Conservation (phyloP, 2,888 invertebrate genomes). For the Coleophora flavipennella region DNA sequence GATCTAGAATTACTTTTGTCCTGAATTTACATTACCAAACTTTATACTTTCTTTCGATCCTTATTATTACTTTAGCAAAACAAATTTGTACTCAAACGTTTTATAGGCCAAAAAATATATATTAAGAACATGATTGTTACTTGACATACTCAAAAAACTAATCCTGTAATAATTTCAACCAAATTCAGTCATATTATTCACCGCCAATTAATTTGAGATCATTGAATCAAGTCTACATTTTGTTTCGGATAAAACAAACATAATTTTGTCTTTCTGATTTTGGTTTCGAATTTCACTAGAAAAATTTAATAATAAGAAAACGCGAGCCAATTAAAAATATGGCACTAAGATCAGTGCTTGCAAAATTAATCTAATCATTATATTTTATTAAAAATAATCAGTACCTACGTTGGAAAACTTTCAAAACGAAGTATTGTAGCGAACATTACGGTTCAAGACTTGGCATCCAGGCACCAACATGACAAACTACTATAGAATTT, state of each 20-base stretch:
- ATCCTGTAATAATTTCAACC: neutral
- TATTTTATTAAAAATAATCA: constrained; percentile 62
- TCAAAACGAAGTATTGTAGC: constrained; percentile 43
- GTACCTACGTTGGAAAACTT: constrained; percentile 64
- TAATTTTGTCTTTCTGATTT: constrained; percentile 55
- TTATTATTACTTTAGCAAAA: constrained; percentile 20
- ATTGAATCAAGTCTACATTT: constrained; percentile 53
- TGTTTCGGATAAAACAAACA: constrained; percentile 41
- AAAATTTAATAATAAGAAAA: constrained; percentile 47
- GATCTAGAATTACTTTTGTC: constrained; percentile 26
- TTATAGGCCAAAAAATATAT: constrained; percentile 33
- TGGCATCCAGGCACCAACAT: constrained; percentile 60
- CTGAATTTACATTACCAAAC: constrained; percentile 16
- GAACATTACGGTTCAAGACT: constrained; percentile 25
- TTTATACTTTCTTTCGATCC: constrained; percentile 8
- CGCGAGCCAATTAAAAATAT: constrained; percentile 65
- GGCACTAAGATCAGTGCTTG: constrained; percentile 67
- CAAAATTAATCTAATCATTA: constrained; percentile 49
- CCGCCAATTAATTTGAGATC: constrained; percentile 60
- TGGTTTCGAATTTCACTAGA: constrained; percentile 68
- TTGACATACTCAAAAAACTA: neutral
- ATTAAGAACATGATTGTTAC: neutral
- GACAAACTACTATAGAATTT: constrained; percentile 49
- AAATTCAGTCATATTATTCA: constrained; percentile 14
- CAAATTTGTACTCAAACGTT: constrained; percentile 53